A percentile compares a stretch with the other conserved stretches of the same genome.
phyloP scores from a whole-genome alignment of 2,113 vertebrate species.

The Hassar affinis region DNA sequence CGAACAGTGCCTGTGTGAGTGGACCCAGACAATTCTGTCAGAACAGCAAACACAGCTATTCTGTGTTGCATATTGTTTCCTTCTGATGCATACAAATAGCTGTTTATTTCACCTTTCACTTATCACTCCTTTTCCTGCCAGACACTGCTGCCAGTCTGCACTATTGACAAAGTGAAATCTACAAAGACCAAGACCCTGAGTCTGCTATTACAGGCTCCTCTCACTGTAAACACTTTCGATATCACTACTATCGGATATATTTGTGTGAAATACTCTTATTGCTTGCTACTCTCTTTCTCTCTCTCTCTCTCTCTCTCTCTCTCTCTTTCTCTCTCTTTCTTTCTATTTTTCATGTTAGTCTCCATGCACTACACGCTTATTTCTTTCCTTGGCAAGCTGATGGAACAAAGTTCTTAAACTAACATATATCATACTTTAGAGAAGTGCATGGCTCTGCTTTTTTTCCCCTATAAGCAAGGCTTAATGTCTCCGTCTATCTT shows the following conservation, averaged over 20 bases:
- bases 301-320: neutral
- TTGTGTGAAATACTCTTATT: conserved; percentile 42
- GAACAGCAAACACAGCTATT: conserved; percentile 56
- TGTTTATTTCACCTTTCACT: conserved; percentile 62
- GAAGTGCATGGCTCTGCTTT: conserved; percentile 3
- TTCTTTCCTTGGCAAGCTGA: conserved; percentile 4
- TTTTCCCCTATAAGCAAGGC: conserved; percentile 20
- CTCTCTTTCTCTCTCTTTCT: neutral
- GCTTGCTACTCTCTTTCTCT: neutral
- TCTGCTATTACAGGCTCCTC: conserved; percentile 38
- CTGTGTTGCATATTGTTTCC: conserved; percentile 53
- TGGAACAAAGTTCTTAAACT: conserved; percentile 25
- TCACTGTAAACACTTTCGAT: conserved; percentile 29
- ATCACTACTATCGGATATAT: conserved; percentile 35
- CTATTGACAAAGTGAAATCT: conserved; percentile 50
- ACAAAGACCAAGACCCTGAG: conserved; percentile 49
- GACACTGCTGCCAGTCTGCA: conserved; percentile 33
- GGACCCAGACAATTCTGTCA: conserved; percentile 22
- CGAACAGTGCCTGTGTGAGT: conserved; percentile 22
- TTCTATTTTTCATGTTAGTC: neutral
- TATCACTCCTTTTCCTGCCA: conserved; percentile 48
- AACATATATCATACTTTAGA: conserved; percentile 33
- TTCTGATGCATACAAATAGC: conserved; percentile 67
- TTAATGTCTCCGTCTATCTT: conserved; percentile 47
- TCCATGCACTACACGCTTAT: neutral